These are phyloP conservation scores for Brachionus rubens DNA, from an alignment of 1,140 invertebrate genomes.

Conservation along the genomic window DNA sequence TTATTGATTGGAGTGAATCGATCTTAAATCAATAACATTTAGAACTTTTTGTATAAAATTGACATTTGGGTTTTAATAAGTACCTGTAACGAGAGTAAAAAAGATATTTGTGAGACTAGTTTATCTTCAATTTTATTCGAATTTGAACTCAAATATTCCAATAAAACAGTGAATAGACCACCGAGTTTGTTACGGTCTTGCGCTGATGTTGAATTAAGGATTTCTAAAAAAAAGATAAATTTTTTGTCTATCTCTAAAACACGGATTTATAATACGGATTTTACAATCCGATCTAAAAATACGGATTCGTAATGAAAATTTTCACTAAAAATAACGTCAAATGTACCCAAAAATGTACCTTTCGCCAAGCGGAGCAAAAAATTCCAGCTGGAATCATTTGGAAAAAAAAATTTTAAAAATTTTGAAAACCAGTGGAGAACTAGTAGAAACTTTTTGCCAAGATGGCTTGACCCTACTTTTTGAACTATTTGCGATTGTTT, in stretches of 20 bases:
- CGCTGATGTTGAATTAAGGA: background rate
- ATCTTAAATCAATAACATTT: background rate
- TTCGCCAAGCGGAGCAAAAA: too few species aligned
- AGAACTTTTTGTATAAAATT: background rate
- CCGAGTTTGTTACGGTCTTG: background rate
- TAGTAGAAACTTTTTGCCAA: too few species aligned
- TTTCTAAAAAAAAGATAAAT: background rate
- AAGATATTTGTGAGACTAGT: constrained; percentile 7
- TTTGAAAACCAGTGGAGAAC: too few species aligned
- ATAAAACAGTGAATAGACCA: background rate
- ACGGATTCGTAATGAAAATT: too few species aligned
- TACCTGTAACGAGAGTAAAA: constrained; percentile 18
- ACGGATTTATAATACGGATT: background rate
- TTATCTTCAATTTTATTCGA: constrained; percentile 17
- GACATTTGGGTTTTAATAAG: background rate
- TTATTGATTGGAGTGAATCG: background rate
- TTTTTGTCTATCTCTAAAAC: too few species aligned
- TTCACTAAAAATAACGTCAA: too few species aligned
- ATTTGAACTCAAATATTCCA: constrained; percentile 18
- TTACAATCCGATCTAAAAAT: too few species aligned
- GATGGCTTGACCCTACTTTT: too few species aligned
- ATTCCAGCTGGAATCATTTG: too few species aligned
- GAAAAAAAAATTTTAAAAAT: too few species aligned
- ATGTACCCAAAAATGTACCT: too few species aligned
- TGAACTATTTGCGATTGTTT: too few species aligned